Percentiles rank a stretch among this genome's conserved stretches.
Evolutionary conservation across 2,797 vertebrate genomes (phyloP).

Genomic region (Aldrovandia affinis): DNA sequence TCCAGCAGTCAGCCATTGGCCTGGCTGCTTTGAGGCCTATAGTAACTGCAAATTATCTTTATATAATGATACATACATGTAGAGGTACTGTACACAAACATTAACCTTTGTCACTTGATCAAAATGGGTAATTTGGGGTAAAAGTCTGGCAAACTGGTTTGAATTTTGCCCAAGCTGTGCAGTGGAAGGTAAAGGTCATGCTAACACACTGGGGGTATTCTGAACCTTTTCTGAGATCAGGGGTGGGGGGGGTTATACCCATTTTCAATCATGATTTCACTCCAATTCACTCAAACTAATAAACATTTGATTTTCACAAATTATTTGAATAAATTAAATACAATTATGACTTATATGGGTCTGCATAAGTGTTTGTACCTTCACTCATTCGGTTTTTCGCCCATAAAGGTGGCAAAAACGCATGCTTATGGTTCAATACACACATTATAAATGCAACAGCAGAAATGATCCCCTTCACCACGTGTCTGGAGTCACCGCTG

Average conservation of each 20-base stretch:
- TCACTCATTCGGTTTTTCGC: too few relatives aligned
- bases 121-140: conserved; percentile 7
- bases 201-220: neutral
- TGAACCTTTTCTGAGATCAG: neutral
- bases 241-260: neutral
- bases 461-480: too few relatives aligned
- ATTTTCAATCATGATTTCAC: neutral
- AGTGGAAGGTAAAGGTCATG: neutral
- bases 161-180: conserved; percentile 1
- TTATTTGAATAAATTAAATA: neutral
- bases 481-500: too few relatives aligned
- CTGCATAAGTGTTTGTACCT: neutral
- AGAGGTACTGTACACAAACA: conserved; percentile 24
- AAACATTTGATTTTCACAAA: neutral
- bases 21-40: neutral
- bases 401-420: too few relatives aligned
- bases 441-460: too few relatives aligned
- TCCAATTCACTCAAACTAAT: neutral
- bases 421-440: too few relatives aligned
- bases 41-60: conserved; percentile 6
- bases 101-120: neutral
- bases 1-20: neutral
- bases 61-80: conserved; percentile 33
- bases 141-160: neutral
- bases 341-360: neutral